Percentiles rank a stretch among this genome's conserved stretches.
Evolutionary conservation across 2,888 invertebrate genomes (phyloP).

Genomic region (Schizotus pectinicornis): DNA sequence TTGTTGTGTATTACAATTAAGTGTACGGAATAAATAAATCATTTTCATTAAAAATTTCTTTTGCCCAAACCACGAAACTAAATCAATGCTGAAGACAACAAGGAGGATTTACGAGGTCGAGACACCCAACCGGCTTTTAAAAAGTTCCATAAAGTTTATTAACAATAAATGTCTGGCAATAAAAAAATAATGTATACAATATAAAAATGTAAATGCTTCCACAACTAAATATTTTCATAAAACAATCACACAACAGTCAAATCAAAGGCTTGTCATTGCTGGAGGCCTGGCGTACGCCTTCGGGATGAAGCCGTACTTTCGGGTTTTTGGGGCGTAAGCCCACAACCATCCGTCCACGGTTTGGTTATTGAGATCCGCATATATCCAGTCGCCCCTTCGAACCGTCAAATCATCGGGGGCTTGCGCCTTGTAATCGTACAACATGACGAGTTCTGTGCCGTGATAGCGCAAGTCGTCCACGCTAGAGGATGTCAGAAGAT

Average conservation of each 20-base stretch:
- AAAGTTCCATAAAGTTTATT: slow-evolving; percentile 25
- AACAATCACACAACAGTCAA: slow-evolving; percentile 13
- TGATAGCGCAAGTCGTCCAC: slow-evolving; percentile 77
- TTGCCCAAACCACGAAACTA: too few relatives aligned
- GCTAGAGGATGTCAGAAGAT: slow-evolving; percentile 49
- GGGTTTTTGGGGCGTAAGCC: slow-evolving; percentile 92
- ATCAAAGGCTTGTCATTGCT: slow-evolving; percentile 83
- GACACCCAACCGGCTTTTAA: background rate
- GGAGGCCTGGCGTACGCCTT: slow-evolving; percentile 93
- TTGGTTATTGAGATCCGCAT: slow-evolving; percentile 91
- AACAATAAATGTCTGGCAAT: slow-evolving; percentile 31
- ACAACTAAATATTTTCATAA: slow-evolving; percentile 4
- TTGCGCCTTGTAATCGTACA: slow-evolving; percentile 95
- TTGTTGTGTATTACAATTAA: too few relatives aligned
- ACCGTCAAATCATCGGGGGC: slow-evolving; percentile 92
- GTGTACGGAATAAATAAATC: too few relatives aligned
- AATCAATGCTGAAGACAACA: background rate
- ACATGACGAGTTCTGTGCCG: slow-evolving; percentile 91
- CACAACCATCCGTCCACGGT: slow-evolving; percentile 94
- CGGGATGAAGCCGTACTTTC: slow-evolving; percentile 94
- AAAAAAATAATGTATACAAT: slow-evolving; percentile 28
- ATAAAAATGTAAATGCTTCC: slow-evolving; percentile 22
- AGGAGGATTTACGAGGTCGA: background rate
- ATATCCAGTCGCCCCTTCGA: slow-evolving; percentile 92
- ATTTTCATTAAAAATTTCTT: too few relatives aligned